These are phyloP conservation scores for Amorpha juglandis DNA, from an alignment of 2,888 invertebrate species.

Conservation along the genomic window DNA sequence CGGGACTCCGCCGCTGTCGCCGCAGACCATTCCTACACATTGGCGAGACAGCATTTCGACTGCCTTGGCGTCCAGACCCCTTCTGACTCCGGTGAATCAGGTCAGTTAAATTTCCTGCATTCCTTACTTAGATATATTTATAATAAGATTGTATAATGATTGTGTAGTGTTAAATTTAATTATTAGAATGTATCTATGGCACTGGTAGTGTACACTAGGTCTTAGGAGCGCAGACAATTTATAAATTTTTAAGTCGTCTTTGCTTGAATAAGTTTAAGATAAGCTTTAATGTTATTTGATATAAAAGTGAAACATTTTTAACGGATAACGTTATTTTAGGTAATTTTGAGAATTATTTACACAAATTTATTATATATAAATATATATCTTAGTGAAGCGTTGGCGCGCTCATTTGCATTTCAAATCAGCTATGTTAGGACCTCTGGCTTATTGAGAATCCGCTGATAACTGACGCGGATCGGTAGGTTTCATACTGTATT, in stretches of 20 bases:
- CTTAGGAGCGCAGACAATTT: neutral
- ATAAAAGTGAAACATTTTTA: constrained; percentile 6
- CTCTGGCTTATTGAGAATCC: constrained; percentile 50
- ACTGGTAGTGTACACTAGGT: neutral
- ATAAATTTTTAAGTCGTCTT: neutral
- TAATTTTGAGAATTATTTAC: constrained; percentile 38
- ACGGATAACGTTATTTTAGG: constrained; percentile 25
- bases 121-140: neutral
- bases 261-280: neutral
- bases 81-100: constrained; percentile 93
- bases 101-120: constrained; percentile 61
- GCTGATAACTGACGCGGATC: constrained; percentile 39
- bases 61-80: constrained; percentile 93
- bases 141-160: neutral
- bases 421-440: constrained; percentile 51
- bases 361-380: no score
- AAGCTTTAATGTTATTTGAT: neutral
- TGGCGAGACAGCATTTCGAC: constrained; percentile 86
- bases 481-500: constrained; percentile 39
- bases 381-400: constrained; percentile 45
- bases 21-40: constrained; percentile 88
- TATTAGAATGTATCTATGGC: neutral
- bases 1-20: constrained; percentile 80
- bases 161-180: neutral
- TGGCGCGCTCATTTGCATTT: constrained; percentile 53